Evolutionary conservation across 2,888 invertebrate species (phyloP).

Genomic region (Anorthoa munda): DNA sequence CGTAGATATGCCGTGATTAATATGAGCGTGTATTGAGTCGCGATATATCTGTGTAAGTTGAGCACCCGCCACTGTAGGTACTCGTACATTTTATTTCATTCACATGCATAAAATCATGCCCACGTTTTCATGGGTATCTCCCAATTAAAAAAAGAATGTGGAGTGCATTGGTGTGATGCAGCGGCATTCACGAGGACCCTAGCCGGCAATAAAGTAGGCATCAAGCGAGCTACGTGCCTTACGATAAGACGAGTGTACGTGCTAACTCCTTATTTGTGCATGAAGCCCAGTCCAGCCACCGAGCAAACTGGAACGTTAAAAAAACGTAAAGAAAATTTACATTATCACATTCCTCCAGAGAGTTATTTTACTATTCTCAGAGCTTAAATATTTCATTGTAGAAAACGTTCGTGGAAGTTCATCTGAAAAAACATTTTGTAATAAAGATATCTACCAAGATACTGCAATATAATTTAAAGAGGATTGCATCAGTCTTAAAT

Average conservation of each 20-base stretch:
- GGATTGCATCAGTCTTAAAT: slow-evolving; percentile 44
- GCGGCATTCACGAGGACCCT: slow-evolving; percentile 71
- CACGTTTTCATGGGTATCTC: slow-evolving; percentile 67
- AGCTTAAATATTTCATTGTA: slow-evolving; percentile 68
- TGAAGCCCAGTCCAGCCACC: slow-evolving; percentile 72
- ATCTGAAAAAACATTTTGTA: slow-evolving; percentile 53
- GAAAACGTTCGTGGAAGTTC: slow-evolving; percentile 55
- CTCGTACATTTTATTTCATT: slow-evolving; percentile 35
- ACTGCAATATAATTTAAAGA: slow-evolving; percentile 47
- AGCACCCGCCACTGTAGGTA: neutral
- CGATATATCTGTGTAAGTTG: slow-evolving; percentile 11
- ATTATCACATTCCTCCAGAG: slow-evolving; percentile 77
- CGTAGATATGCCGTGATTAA: slow-evolving; percentile 18
- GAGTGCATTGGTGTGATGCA: slow-evolving; percentile 78
- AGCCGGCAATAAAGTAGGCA: slow-evolving; percentile 85
- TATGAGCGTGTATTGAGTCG: slow-evolving; percentile 18
- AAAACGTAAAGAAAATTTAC: slow-evolving; percentile 75
- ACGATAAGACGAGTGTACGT: slow-evolving; percentile 81
- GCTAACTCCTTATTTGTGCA: slow-evolving; percentile 76
- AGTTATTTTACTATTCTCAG: slow-evolving; percentile 71
- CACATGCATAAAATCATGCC: slow-evolving; percentile 48
- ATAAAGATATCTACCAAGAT: slow-evolving; percentile 45
- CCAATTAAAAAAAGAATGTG: slow-evolving; percentile 74
- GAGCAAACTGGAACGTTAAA: slow-evolving; percentile 74
- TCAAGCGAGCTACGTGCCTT: slow-evolving; percentile 82